Conservation (phyloP, 2,113 vertebrate species). For the Axis porcinus region DNA sequence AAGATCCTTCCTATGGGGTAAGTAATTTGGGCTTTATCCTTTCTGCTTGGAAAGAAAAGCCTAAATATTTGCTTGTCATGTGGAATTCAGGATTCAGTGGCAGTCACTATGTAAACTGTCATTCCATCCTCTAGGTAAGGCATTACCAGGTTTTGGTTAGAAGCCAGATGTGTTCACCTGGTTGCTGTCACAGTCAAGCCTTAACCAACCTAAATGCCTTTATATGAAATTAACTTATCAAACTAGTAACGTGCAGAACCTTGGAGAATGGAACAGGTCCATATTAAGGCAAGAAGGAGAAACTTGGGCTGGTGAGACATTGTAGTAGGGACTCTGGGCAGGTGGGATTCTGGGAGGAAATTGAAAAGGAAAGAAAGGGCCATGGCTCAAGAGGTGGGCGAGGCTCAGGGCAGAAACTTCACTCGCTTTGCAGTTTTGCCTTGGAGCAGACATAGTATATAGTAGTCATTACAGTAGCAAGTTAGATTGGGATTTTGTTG, state of each 20-base stretch:
- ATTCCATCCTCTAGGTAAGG: not conserved
- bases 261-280: not conserved
- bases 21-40: not conserved
- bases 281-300: not conserved
- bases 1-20: not conserved
- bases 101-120: not conserved
- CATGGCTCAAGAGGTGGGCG: not conserved
- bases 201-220: not conserved
- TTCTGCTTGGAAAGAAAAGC: not conserved
- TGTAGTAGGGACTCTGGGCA: not conserved
- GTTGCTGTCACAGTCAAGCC: not conserved
- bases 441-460: not conserved
- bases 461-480: not conserved
- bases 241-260: not conserved
- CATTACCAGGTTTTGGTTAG: not conserved
- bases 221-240: not conserved
- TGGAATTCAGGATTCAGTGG: not conserved
- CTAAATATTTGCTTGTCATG: not conserved
- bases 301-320: not conserved
- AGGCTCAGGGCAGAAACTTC: not conserved
- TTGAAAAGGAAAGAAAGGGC: not conserved
- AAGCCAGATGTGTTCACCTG: not conserved
- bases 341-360: not conserved
- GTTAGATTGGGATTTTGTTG: not conserved
- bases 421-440: not conserved